Evolutionary conservation across 2,888 invertebrate genomes (phyloP), one percentile per base, ranked within the genome.

Genomic region (Polyommatus icarus): DNA sequence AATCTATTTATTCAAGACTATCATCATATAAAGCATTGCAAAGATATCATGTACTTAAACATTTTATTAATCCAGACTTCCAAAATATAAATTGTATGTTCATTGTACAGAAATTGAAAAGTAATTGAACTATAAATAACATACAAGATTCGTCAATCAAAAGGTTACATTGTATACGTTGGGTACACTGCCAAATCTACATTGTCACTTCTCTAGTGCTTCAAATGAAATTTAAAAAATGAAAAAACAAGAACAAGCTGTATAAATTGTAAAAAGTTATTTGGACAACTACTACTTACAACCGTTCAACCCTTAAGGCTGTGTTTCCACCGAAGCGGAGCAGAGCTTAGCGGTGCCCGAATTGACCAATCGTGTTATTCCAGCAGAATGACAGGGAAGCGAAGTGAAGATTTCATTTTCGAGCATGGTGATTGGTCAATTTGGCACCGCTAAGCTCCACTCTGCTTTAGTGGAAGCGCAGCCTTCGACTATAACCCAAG

Each of bases 71-170:
- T 20, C 6, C 8, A n/a, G n/a, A 59, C 20, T 7, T 59, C 10
- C 3, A 20, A 8, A 50, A 50, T 3, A 8, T 8, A 24, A 59
- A 59, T 59, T 59, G 20, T 20, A 57, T 57, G 15, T 50, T 8
- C 10, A 61, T 5, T 29, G 67, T 67, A 29, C 12, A 20, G 72
- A 72, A 72, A 15, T 24, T 40, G 3, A n/a, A 72, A 40, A 72
- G 40, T 72, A 40, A 36, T 72, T n/a, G 2, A 40, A 72, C 72
- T 72, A 40, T 40, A 20, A 75, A 67, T 67, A 67, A 29, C 67
- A 32, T 10, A 4, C 12, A 67, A 67, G 12, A 67, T 32, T 67
- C 32, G 6, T 67, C 67, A 32, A 61, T 29, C 29, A 15, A 67
- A 67, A 29, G 29, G 5, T 54, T 75, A 50, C 12, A 54, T 54